Base-by-base conservation (phyloP, 2,888 invertebrate species). In the Nomada ferruginata region DNA sequence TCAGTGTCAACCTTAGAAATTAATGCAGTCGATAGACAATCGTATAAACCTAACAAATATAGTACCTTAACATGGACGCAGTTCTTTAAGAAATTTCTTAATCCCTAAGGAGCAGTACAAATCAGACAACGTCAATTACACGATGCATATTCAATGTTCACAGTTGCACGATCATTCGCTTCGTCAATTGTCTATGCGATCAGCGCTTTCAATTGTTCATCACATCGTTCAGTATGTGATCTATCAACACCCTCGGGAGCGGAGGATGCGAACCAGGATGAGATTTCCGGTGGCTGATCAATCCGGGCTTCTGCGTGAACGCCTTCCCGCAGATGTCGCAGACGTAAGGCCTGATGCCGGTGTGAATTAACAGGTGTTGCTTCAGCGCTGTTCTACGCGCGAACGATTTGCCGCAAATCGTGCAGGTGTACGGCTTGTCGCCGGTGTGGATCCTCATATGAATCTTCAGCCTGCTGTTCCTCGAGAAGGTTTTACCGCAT, bases 401-500 rank as follows among this genome's bases (percentile, higher is more conserved):
- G 63, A 94, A 94, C 0, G 91, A 89, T 61, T 93, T 94, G 10
- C 63, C 86, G 69, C 94, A 94, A 18, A 93, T 83, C 7, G 87
- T 89, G 52, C 94, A 94, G 10, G 83, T 83, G 80, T 93, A 92
- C 0, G 94, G 94, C 64, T 90, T 91, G 18, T 92, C 91, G 0
- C 94, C 93, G 0, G 94, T 92, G 74, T 94, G 94, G 47, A 91
- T 91, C n/a, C 93, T 89, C 92, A 92, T 93, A 79, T 94, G 94
- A 1, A 93, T 89, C 50, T 92, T 93, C 2, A 94, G 77, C 18
- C 93, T 82, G 26, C 91, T 91, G 63, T 92, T 91, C n/a, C 92
- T 87, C 0, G 93, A 89, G 66, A 94, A 94, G 0, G 91, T 91
- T 68, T 94, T 94, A 1, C 92, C 93, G 65, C 94, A 94, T 75